Percentiles rank a stretch among this genome's conserved stretches.
These are phyloP conservation scores for Linnaemya tessellans DNA, from an alignment of 2,888 invertebrate species.

Conservation along the genomic window DNA sequence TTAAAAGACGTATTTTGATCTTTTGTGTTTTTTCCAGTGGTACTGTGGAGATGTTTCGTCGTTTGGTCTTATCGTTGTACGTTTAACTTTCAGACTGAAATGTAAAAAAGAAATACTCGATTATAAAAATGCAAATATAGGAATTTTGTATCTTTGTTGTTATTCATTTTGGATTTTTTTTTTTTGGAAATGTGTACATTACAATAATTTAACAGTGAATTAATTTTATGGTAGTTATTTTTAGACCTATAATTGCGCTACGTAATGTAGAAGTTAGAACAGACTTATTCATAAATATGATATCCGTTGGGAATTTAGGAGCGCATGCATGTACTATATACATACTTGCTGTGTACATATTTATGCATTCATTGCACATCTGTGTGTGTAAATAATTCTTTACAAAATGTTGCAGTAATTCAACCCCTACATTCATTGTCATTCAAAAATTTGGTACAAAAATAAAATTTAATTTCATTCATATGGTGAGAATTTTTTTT, in stretches of 20 bases:
- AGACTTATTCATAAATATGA: not conserved
- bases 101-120: slow-evolving; percentile 36
- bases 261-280: not conserved
- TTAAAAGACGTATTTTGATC: slow-evolving; percentile 28
- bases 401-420: no score
- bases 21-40: not conserved
- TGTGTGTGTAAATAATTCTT: no score
- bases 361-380: not conserved
- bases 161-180: not conserved
- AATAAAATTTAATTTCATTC: no score
- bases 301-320: no score
- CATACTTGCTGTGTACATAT: not conserved
- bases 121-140: slow-evolving; percentile 60
- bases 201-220: slow-evolving; percentile 39
- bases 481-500: no score
- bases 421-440: no score
- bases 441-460: no score
- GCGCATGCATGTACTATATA: not conserved
- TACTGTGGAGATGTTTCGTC: slow-evolving; percentile 11
- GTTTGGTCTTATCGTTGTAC: slow-evolving; percentile 54
- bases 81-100: slow-evolving; percentile 63
- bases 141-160: slow-evolving; percentile 32
- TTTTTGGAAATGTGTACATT: slow-evolving; percentile 30
- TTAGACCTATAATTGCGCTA: slow-evolving; percentile 8
- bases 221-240: slow-evolving; percentile 28